phyloP scores from a whole-genome alignment of 2,797 vertebrate genomes.

The Brachymystax lenok region DNA sequence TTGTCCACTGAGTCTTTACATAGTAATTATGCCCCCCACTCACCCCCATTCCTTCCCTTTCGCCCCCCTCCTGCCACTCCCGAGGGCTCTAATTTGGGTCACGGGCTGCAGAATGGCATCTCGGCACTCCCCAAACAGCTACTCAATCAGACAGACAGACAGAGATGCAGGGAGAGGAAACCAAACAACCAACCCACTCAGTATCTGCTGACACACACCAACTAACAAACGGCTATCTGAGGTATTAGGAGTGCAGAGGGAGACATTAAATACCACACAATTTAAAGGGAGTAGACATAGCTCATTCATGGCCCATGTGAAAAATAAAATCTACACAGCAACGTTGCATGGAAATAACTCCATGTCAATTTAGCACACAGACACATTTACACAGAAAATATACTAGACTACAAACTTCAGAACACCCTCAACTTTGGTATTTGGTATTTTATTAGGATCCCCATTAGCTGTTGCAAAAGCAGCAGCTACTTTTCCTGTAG shows the following conservation, averaged over 20 bases:
- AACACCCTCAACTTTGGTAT: too few species aligned
- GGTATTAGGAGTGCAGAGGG: not conserved
- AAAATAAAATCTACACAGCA: too few species aligned
- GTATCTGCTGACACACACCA: conserved; percentile 13
- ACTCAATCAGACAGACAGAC: conserved; percentile 53
- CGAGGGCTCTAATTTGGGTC: conserved; percentile 79
- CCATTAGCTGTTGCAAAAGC: too few species aligned
- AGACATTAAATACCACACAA: not conserved
- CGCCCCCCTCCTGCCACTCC: conserved; percentile 55
- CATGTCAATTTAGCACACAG: not conserved
- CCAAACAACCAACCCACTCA: not conserved
- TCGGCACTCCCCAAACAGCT: conserved; percentile 34
- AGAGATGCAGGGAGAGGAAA: conserved; percentile 27
- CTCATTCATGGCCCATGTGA: too few species aligned
- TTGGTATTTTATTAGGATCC: too few species aligned
- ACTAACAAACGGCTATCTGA: conserved; percentile 21
- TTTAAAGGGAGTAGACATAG: not conserved
- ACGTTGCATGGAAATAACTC: not conserved
- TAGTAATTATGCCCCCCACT: conserved; percentile 69
- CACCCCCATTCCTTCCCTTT: conserved; percentile 33
- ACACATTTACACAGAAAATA: not conserved
- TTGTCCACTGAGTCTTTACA: conserved; percentile 75
- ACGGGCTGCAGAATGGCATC: conserved; percentile 71
- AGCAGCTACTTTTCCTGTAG: too few species aligned
- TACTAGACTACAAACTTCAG: too few species aligned